Evolutionary conservation across 2,113 vertebrate genomes (phyloP).

Genomic region (Coreoperca whiteheadi): DNA sequence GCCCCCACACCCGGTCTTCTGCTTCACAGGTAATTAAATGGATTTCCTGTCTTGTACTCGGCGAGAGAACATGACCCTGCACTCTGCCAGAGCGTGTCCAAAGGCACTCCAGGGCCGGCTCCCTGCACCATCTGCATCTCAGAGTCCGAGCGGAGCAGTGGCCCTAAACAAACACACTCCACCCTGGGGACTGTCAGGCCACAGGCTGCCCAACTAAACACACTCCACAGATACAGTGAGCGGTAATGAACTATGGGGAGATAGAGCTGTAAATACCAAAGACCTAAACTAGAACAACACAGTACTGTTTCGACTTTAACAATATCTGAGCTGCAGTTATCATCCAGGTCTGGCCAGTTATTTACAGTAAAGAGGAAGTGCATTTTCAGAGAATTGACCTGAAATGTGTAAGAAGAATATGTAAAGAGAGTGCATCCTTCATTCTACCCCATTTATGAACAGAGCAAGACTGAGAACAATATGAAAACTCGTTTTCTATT

Average conservation of each 20-base stretch:
- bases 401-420: not conserved
- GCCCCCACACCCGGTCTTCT: slow-evolving; percentile 91
- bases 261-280: slow-evolving; percentile 71
- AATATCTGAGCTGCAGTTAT: slow-evolving; percentile 29
- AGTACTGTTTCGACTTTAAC: slow-evolving; percentile 17
- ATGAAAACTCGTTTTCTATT: not conserved
- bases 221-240: slow-evolving; percentile 65
- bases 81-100: slow-evolving; percentile 88
- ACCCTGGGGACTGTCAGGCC: slow-evolving; percentile 76
- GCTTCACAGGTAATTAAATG: slow-evolving; percentile 99
- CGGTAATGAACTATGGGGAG: slow-evolving; percentile 71
- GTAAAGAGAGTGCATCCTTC: not conserved
- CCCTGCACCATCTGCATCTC: slow-evolving; percentile 87
- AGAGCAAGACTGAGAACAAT: not conserved
- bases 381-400: not conserved
- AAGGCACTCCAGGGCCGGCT: slow-evolving; percentile 91
- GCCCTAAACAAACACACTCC: slow-evolving; percentile 84
- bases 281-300: slow-evolving; percentile 34
- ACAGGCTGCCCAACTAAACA: slow-evolving; percentile 69
- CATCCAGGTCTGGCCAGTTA: slow-evolving; percentile 19
- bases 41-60: slow-evolving; percentile 99
- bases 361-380: not conserved
- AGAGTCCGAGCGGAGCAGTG: slow-evolving; percentile 80
- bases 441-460: not conserved
- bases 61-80: slow-evolving; percentile 94